Percentiles rank a stretch among this genome's conserved stretches.
phyloP scores from a whole-genome alignment of 2,888 invertebrate species.

The Atrina japonica region DNA sequence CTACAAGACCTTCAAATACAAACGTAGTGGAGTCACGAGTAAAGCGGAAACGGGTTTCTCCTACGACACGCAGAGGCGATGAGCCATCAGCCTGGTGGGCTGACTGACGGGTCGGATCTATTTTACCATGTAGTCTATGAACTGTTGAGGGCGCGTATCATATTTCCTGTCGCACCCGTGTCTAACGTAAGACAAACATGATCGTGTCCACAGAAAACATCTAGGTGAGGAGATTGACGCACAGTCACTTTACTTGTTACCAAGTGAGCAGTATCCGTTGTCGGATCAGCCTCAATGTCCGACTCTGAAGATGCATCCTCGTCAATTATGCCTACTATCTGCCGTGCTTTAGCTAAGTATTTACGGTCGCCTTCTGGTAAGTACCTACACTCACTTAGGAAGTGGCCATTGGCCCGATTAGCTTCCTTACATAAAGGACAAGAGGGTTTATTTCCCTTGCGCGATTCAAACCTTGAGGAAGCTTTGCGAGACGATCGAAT shows the following conservation, averaged over 20 bases:
- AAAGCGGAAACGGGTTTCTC: slow-evolving; percentile 17
- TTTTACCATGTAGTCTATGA: not conserved
- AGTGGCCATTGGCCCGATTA: slow-evolving; percentile 29
- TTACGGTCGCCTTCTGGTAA: slow-evolving; percentile 41
- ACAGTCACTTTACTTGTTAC: not conserved
- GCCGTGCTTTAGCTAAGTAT: slow-evolving; percentile 26
- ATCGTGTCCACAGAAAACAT: slow-evolving; percentile 6
- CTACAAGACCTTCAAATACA: slow-evolving; percentile 42
- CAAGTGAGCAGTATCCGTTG: not conserved
- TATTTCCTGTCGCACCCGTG: slow-evolving; percentile 31
- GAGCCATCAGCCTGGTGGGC: slow-evolving; percentile 26
- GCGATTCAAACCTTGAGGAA: no score
- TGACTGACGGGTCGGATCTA: slow-evolving; percentile 8
- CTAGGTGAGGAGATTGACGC: slow-evolving; percentile 21
- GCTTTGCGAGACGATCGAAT: no score
- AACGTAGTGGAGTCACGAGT: slow-evolving; percentile 11
- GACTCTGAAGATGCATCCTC: not conserved
- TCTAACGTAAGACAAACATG: slow-evolving; percentile 13
- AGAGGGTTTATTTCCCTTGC: no score
- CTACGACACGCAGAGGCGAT: slow-evolving; percentile 20
- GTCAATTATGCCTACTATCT: not conserved
- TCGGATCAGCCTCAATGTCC: not conserved
- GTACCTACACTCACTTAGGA: slow-evolving; percentile 39
- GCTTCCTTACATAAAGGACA: slow-evolving; percentile 24
- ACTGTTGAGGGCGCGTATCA: slow-evolving; percentile 34